Evolutionary conservation across 2,113 vertebrate genomes (phyloP).

Genomic region (Felis chaus): DNA sequence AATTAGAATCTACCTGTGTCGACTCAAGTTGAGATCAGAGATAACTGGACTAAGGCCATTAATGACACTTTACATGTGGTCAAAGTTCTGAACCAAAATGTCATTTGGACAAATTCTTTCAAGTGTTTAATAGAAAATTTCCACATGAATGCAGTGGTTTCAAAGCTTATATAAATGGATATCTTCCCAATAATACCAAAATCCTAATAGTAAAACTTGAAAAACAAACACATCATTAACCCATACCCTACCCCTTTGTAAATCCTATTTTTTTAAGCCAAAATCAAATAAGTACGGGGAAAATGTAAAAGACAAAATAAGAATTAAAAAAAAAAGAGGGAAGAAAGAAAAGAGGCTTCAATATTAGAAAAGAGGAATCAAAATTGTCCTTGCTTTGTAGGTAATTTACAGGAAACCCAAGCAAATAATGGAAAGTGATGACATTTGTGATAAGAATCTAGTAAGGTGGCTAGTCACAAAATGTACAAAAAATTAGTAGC

Average conservation of each 20-base stretch:
- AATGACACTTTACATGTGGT: background rate
- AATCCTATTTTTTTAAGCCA: background rate
- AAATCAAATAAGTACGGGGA: background rate
- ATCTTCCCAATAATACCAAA: background rate
- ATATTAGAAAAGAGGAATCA: background rate
- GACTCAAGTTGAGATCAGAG: background rate
- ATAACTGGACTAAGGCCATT: background rate
- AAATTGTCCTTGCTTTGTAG: background rate
- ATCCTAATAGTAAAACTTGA: background rate
- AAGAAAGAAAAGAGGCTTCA: background rate
- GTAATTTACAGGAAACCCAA: background rate
- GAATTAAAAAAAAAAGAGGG: background rate
- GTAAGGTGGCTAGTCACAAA: background rate
- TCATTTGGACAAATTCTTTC: background rate
- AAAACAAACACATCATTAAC: background rate
- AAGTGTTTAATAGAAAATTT: background rate
- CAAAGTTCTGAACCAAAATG: background rate
- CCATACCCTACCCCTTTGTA: background rate
- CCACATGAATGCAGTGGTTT: background rate
- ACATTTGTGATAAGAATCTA: background rate
- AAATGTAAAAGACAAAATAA: constrained; percentile 11
- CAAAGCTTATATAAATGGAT: background rate
- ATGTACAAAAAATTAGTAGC: background rate
- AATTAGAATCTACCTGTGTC: background rate
- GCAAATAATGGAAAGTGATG: background rate